Evolutionary conservation across 2,113 vertebrate species (phyloP).

Genomic region (Cryptomyrus ogoouensis): DNA sequence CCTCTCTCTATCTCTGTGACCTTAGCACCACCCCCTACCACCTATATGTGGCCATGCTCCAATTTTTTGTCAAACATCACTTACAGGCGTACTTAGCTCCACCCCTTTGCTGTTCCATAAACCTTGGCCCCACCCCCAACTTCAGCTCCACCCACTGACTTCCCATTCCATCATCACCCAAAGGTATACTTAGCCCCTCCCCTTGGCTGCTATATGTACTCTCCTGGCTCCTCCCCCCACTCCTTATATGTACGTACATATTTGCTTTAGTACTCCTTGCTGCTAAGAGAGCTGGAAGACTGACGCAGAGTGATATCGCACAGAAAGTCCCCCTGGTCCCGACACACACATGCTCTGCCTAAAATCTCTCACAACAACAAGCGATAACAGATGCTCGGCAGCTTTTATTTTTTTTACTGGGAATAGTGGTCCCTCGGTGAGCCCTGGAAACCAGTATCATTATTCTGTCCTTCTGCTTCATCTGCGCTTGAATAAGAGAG

Average conservation of each 20-base stretch:
- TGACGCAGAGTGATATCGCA: not conserved
- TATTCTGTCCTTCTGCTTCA: not conserved
- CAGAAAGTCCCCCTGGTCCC: not conserved
- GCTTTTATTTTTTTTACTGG: constrained; percentile 3
- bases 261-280: not conserved
- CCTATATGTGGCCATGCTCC: not conserved
- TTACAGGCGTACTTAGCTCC: not conserved
- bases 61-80: not conserved
- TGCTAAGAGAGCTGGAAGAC: not conserved
- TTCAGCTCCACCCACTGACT: not conserved
- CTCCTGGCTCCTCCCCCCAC: not conserved
- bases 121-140: not conserved
- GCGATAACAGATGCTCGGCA: not conserved
- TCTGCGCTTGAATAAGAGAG: not conserved
- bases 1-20: not conserved
- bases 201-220: not conserved
- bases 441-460: not conserved
- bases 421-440: not conserved
- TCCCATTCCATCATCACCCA: not conserved
- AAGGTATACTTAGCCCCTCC: not conserved
- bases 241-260: not conserved
- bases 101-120: not conserved
- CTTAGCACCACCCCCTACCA: not conserved
- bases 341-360: not conserved
- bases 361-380: constrained; percentile 8